These are phyloP conservation scores for Artibeus lituratus DNA, from an alignment of 2,797 vertebrate species.

Conservation along the genomic window DNA sequence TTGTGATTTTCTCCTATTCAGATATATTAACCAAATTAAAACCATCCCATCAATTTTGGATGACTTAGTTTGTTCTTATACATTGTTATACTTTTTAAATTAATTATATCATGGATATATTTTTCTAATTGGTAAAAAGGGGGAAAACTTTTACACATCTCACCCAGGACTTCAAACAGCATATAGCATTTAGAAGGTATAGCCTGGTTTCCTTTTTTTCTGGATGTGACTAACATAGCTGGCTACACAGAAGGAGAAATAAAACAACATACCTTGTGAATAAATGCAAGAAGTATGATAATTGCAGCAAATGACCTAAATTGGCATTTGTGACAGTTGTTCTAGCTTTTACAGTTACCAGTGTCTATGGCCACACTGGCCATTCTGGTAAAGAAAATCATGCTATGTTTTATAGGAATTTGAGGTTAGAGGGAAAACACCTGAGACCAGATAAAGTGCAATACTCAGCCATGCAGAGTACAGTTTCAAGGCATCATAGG, in stretches of 20 bases:
- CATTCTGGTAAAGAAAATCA: background rate
- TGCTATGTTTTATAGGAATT: background rate
- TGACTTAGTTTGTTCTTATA: background rate
- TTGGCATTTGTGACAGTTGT: background rate
- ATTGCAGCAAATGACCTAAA: background rate
- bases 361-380: background rate
- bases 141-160: background rate
- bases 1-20: constrained; percentile 28
- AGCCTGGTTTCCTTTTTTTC: background rate
- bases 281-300: background rate
- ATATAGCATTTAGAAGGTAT: background rate
- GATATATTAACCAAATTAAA: constrained; percentile 22
- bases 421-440: background rate
- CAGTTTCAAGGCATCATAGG: background rate
- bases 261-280: background rate
- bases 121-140: background rate
- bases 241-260: background rate
- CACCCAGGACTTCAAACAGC: background rate
- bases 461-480: too few relatives aligned
- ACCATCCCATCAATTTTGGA: background rate
- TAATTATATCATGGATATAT: background rate
- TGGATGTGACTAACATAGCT: background rate
- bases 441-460: background rate
- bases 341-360: background rate
- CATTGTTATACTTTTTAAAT: background rate